These are phyloP conservation scores for Alligator mississippiensis DNA, from an alignment of 2,113 vertebrate species.

Conservation along the genomic window DNA sequence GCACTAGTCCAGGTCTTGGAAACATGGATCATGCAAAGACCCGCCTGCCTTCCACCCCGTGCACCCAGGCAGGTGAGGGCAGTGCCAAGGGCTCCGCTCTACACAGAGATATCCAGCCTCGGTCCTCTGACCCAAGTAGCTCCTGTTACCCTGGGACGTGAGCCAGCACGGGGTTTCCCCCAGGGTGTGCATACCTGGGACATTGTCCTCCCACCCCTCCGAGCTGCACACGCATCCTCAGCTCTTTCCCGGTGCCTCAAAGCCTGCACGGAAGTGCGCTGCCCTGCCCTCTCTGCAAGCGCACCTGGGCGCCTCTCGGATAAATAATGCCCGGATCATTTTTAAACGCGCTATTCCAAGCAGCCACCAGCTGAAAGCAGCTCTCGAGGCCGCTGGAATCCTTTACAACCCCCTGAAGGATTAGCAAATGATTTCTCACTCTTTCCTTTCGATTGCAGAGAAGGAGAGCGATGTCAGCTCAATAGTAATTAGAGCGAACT, in stretches of 20 bases:
- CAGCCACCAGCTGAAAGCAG: not conserved
- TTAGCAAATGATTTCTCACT: slow-evolving; percentile 10
- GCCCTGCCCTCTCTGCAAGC: not conserved
- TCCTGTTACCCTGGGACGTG: not conserved
- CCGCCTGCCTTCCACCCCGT: not conserved
- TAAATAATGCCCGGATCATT: rapidly evolving
- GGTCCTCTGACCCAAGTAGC: not conserved
- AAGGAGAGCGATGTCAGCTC: slow-evolving; percentile 16
- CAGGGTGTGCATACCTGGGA: no score
- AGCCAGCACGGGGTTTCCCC: not conserved
- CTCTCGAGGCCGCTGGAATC: not conserved
- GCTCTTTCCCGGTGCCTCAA: rapidly evolving
- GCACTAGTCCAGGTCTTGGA: not conserved
- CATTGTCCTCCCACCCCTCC: no score
- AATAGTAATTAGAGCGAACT: slow-evolving; percentile 31
- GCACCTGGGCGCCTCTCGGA: not conserved
- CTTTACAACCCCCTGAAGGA: not conserved
- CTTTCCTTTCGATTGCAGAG: slow-evolving; percentile 7
- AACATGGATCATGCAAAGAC: not conserved
- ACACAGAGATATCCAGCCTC: not conserved
- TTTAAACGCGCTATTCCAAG: not conserved
- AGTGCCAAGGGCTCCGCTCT: not conserved
- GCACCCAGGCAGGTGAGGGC: not conserved
- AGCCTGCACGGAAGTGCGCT: rapidly evolving
- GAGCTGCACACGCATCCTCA: no score